A percentile compares a stretch with the other conserved stretches of the same genome.
These are phyloP conservation scores for Cyanocitta stelleri DNA, from an alignment of 2,113 vertebrate genomes.

Conservation along the genomic window DNA sequence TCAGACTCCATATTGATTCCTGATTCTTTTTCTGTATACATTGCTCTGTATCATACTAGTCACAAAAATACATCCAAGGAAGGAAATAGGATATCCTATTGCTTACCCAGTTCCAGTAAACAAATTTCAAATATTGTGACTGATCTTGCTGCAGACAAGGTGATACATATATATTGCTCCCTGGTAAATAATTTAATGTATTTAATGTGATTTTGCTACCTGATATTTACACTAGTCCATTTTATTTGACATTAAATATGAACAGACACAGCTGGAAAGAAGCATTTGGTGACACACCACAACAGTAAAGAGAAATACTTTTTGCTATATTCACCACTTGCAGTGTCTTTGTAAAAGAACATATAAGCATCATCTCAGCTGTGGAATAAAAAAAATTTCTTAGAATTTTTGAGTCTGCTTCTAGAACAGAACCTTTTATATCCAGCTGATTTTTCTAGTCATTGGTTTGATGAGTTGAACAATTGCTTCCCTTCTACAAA, in stretches of 20 bases:
- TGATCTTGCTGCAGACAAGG: neutral
- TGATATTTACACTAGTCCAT: neutral
- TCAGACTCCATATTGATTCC: neutral
- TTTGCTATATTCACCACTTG: neutral
- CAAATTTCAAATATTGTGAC: neutral
- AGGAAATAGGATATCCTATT: slow-evolving; percentile 21
- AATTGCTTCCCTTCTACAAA: neutral
- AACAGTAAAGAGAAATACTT: neutral
- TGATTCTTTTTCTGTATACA: neutral
- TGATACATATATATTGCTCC: neutral
- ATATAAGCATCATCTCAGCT: neutral
- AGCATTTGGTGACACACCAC: neutral
- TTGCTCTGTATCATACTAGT: neutral
- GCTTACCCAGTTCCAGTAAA: neutral
- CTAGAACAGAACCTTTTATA: neutral
- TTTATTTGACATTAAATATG: neutral
- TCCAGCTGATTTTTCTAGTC: neutral
- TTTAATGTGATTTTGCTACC: neutral
- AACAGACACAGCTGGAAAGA: neutral
- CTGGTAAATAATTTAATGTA: neutral
- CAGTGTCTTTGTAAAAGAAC: neutral
- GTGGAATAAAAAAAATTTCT: neutral
- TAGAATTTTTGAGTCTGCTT: neutral
- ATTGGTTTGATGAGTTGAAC: neutral
- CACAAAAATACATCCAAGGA: neutral